Evolutionary conservation across 2,888 invertebrate species (phyloP), one percentile per base, ranked within the genome.

Genomic region (Plagiodera versicolora): DNA sequence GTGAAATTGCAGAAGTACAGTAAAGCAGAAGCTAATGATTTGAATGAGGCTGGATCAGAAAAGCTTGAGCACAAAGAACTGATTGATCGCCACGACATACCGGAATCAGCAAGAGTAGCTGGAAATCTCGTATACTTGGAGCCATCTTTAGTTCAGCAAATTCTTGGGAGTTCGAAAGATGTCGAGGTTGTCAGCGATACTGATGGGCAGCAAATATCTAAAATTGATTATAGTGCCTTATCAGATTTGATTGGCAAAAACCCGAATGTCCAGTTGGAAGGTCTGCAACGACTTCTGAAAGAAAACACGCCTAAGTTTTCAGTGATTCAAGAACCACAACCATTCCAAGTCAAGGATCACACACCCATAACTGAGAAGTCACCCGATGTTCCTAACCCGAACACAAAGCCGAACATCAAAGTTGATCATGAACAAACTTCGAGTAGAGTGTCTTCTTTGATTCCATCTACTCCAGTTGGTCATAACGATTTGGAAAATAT

Each of bases 181-280:
- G 63, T 49, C 3, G 48, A 9, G 54, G 59, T 46, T 18, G 47
- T 14, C 53, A 56, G 2, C 45, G 67, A 32, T 19, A 65, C 48
- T 62, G 14, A 45, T 9, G 47, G 47, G 11, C 32, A 18, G n/a
- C 14, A 39, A 16, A 44, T 44, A 19, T 35, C 44, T 9, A 35
- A 44, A 16, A 10, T 59, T 8, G 60, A 77, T 47, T 78, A 84
- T 9, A 75, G 80, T 44, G 81, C 81, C n/a, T 71, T 85, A 0
- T 81, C 79, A 45, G 76, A 81, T 0, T 70, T 85, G 6, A 74
- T 85, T 28, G 84, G 83, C 16, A 82, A 83, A 72, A 77, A 81
- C 1, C 83, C 84, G 0, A 77, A 77, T 6, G 79, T 81, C 57
- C 84, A 85, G 73, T 76, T 85, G 17, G 78, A 83, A 67, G 84